Conservation (phyloP, 2,888 invertebrate genomes). For the Lasioglossum morio region DNA sequence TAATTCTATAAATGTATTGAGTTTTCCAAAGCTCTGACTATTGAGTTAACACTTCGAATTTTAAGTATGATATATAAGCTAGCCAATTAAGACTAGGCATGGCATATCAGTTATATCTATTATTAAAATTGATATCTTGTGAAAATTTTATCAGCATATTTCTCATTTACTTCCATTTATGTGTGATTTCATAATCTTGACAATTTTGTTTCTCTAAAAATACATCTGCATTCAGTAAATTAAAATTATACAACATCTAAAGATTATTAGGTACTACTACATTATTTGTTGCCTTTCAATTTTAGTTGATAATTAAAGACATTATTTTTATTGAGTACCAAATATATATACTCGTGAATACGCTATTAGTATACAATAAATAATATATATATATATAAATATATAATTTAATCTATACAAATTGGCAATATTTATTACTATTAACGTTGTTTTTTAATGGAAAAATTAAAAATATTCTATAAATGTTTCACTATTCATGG, state of each 20-base stretch:
- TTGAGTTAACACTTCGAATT: slow-evolving; percentile 51
- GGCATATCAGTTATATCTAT: slow-evolving; percentile 58
- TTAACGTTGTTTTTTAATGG: slow-evolving; percentile 44
- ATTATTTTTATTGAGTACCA: slow-evolving; percentile 33
- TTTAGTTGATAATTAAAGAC: slow-evolving; percentile 31
- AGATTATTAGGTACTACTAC: slow-evolving; percentile 27
- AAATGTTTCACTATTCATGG: slow-evolving; percentile 35
- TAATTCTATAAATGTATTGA: slow-evolving; percentile 56
- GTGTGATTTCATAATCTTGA: slow-evolving; percentile 47
- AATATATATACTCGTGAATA: slow-evolving; percentile 48
- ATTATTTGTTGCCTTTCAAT: slow-evolving; percentile 37
- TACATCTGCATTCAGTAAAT: slow-evolving; percentile 35
- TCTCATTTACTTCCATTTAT: slow-evolving; percentile 59
- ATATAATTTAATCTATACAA: slow-evolving; percentile 71
- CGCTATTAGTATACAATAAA: slow-evolving; percentile 53
- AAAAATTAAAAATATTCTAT: slow-evolving; percentile 40
- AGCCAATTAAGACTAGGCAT: slow-evolving; percentile 56
- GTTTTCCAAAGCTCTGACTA: slow-evolving; percentile 62
- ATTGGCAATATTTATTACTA: slow-evolving; percentile 56
- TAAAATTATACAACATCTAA: slow-evolving; percentile 41
- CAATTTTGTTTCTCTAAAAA: slow-evolving; percentile 18
- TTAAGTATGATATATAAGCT: slow-evolving; percentile 57
- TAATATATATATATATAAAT: slow-evolving; percentile 47
- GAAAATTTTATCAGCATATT: slow-evolving; percentile 57
- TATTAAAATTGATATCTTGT: slow-evolving; percentile 52